A percentile compares a stretch with the other conserved stretches of the same genome.
Conservation (phyloP, 1,140 invertebrate genomes). For the Hirudo medicinalis region DNA sequence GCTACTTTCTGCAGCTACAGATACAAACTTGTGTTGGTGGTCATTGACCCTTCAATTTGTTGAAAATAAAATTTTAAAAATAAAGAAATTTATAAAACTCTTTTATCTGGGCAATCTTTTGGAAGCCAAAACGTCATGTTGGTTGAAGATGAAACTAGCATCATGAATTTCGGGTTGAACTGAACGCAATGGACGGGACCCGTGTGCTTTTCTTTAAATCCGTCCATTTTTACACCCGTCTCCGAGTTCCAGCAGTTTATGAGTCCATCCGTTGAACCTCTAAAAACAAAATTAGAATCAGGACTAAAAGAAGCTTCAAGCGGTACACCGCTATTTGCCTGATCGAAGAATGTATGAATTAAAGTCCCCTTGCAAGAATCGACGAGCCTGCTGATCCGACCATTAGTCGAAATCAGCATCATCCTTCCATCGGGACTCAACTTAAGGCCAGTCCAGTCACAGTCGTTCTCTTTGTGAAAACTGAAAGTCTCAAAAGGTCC, state of each 20-base stretch:
- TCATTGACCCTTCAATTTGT: too few relatives aligned
- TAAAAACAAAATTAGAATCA: constrained; percentile 46
- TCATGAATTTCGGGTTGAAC: constrained; percentile 98
- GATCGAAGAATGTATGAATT: constrained; percentile 66
- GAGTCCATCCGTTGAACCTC: constrained; percentile 72
- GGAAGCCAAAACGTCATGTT: constrained; percentile 59
- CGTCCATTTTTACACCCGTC: constrained; percentile 78
- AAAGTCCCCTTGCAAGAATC: constrained; percentile 93
- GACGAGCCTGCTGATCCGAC: constrained; percentile 80
- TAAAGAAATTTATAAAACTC: too few relatives aligned
- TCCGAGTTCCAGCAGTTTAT: constrained; percentile 89
- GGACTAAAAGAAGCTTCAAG: constrained; percentile 60
- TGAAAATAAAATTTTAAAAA: too few relatives aligned
- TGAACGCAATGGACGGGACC: constrained; percentile 94
- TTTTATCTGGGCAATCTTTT: too few relatives aligned
- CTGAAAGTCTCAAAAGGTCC: constrained; percentile 92
- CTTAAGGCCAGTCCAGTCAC: constrained; percentile 87
- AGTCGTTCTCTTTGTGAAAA: constrained; percentile 82
- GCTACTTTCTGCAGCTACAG: too few relatives aligned
- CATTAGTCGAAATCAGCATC: constrained; percentile 90
- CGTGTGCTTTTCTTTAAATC: constrained; percentile 86
- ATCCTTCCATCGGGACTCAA: constrained; percentile 95
- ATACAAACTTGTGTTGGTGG: too few relatives aligned
- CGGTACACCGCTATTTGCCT: constrained; percentile 67
- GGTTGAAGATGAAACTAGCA: constrained; percentile 88